Evolutionary conservation across 2,113 vertebrate species (phyloP).

Genomic region (Aviceda subcristata): DNA sequence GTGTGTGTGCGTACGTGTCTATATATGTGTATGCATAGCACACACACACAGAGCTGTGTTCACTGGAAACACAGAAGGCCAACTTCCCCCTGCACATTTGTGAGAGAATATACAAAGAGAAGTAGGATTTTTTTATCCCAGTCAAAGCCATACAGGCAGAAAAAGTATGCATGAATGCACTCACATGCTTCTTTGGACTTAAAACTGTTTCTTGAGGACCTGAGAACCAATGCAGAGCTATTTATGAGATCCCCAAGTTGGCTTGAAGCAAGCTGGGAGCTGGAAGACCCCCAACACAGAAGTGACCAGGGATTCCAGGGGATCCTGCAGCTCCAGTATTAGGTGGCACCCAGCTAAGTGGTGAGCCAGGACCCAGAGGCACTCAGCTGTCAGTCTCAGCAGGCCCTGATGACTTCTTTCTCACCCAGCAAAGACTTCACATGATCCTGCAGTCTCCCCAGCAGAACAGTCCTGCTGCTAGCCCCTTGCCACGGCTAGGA

Average conservation of each 20-base stretch:
- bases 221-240: neutral
- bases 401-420: neutral
- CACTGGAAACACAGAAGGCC: neutral
- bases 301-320: neutral
- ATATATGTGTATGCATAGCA: neutral
- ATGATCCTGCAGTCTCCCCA: neutral
- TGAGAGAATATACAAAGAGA: neutral
- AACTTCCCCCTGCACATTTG: neutral
- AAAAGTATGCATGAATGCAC: rapidly evolving
- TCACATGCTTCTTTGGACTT: neutral
- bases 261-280: neutral
- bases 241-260: neutral
- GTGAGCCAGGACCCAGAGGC: neutral
- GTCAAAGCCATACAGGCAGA: neutral
- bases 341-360: neutral
- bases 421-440: neutral
- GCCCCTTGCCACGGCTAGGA: neutral
- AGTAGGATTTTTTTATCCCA: neutral
- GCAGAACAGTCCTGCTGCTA: neutral
- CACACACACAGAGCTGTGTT: neutral
- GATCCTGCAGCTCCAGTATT: neutral
- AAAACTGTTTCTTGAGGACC: neutral
- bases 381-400: neutral
- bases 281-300: neutral
- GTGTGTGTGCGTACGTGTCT: neutral